Evolutionary conservation across 1,140 invertebrate genomes (phyloP).

Genomic region (Heliconius congener): DNA sequence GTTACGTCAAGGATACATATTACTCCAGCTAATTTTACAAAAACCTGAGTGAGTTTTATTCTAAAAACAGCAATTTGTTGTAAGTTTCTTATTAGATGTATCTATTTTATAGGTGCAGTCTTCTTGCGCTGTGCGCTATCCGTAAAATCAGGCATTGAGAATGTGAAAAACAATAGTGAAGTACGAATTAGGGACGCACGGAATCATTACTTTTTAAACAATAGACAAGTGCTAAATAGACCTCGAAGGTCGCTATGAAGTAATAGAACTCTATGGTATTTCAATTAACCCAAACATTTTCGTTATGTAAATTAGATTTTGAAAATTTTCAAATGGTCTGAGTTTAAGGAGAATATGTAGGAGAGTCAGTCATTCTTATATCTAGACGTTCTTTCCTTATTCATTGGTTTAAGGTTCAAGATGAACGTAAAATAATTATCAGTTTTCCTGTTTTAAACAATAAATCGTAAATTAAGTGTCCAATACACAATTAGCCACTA

Average conservation of each 20-base stretch:
- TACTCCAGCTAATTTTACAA: slow-evolving; percentile 14
- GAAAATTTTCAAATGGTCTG: background rate
- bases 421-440: background rate
- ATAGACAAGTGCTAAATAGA: slow-evolving; percentile 55
- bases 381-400: background rate
- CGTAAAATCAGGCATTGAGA: slow-evolving; percentile 55
- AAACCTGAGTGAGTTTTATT: slow-evolving; percentile 11
- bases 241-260: slow-evolving; percentile 56
- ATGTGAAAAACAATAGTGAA: slow-evolving; percentile 60
- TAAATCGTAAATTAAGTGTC: slow-evolving; percentile 4
- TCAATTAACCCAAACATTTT: background rate
- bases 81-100: slow-evolving; percentile 13
- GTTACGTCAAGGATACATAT: slow-evolving; percentile 24
- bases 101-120: slow-evolving; percentile 34
- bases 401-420: background rate
- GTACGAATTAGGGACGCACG: slow-evolving; percentile 58
- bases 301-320: background rate
- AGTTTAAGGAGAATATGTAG: too few relatives aligned
- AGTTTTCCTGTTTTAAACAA: background rate
- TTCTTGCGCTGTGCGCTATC: slow-evolving; percentile 46
- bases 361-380: background rate
- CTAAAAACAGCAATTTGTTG: slow-evolving; percentile 17
- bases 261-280: slow-evolving; percentile 33
- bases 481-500: slow-evolving; percentile 25
- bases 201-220: slow-evolving; percentile 64